Evolutionary conservation across 2,888 invertebrate genomes (phyloP).

Genomic region (Petrolisthes manimaculis): DNA sequence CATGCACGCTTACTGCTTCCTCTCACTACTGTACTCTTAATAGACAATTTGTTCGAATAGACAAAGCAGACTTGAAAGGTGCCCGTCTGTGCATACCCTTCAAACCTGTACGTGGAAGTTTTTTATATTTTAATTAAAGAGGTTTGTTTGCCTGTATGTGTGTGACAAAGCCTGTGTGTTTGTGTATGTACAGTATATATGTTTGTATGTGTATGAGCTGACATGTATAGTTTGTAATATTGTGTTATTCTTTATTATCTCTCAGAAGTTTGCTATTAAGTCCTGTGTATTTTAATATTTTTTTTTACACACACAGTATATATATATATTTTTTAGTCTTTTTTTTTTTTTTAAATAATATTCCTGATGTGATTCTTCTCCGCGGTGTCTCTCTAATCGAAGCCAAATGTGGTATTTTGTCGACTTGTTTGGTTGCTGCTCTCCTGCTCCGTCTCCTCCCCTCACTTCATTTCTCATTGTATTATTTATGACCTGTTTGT

Average conservation of each 20-base stretch:
- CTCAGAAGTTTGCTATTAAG: not conserved
- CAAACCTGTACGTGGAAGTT: not conserved
- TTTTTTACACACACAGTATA: not conserved
- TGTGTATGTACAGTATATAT: not conserved
- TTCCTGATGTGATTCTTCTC: slow-evolving; percentile 15
- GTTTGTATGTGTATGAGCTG: not conserved
- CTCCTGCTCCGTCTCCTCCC: not conserved
- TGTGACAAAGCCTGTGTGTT: too few relatives aligned
- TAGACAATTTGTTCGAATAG: not conserved
- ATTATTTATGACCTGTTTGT: not conserved
- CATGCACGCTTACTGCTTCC: slow-evolving; percentile 37
- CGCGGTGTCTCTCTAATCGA: slow-evolving; percentile 4
- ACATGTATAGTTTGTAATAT: slow-evolving; percentile 8
- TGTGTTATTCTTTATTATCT: not conserved
- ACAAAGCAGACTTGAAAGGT: slow-evolving; percentile 4
- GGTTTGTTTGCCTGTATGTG: too few relatives aligned
- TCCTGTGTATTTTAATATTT: not conserved
- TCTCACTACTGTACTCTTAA: not conserved
- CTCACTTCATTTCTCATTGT: not conserved
- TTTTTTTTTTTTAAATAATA: slow-evolving; percentile 3
- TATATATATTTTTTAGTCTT: not conserved
- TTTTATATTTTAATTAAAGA: too few relatives aligned
- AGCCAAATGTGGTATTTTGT: not conserved
- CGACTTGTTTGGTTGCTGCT: not conserved
- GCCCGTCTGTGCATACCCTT: not conserved